Conservation (phyloP, 2,113 vertebrate species). For the Ardeotis arabs region DNA sequence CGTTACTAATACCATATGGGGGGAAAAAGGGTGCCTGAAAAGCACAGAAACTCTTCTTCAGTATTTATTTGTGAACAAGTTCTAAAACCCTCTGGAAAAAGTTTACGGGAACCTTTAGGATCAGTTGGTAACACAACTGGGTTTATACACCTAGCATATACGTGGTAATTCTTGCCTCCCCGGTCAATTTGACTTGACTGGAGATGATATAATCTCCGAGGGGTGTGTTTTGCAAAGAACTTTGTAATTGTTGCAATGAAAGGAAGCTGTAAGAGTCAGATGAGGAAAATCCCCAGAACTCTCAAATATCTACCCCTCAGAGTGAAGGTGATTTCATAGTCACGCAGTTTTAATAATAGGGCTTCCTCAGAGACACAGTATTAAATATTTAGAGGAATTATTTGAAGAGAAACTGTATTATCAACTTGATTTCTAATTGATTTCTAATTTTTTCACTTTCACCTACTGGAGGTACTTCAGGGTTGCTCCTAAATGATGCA, state of each 20-base stretch:
- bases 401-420: slow-evolving; percentile 35
- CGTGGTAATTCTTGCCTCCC: neutral
- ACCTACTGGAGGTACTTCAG: neutral
- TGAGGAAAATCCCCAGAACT: slow-evolving; percentile 11
- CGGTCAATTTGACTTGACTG: neutral
- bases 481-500: neutral
- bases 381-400: slow-evolving; percentile 9
- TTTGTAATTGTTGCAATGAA: neutral
- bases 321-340: slow-evolving; percentile 47
- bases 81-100: neutral
- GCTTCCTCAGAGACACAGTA: slow-evolving; percentile 23
- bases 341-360: neutral
- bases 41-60: neutral
- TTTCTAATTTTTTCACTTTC: slow-evolving; percentile 41
- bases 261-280: neutral
- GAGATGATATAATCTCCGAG: neutral
- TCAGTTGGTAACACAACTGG: neutral
- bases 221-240: neutral
- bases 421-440: slow-evolving; percentile 13
- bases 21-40: neutral
- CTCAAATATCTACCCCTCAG: neutral
- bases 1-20: neutral
- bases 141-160: neutral
- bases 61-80: neutral
- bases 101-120: neutral